These are phyloP conservation scores for Dreissena rostriformis DNA, from an alignment of 1,140 invertebrate genomes.

Conservation along the genomic window DNA sequence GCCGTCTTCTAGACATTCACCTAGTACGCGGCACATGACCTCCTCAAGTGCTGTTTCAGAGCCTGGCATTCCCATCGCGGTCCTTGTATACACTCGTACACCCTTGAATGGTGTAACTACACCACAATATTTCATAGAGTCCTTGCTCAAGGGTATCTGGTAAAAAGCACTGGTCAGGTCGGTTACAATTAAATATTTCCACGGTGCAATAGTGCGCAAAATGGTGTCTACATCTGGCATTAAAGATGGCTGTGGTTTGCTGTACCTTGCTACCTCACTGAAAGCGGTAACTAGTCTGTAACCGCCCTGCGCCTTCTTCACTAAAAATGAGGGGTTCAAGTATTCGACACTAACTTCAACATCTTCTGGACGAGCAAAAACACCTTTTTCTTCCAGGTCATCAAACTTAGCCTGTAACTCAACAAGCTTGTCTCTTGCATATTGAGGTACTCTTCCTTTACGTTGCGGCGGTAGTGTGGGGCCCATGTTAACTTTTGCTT, in stretches of 20 bases:
- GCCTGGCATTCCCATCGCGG: constrained; percentile 64
- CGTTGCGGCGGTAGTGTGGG: constrained; percentile 53
- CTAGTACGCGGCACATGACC: constrained; percentile 59
- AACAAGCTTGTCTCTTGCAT: constrained; percentile 38
- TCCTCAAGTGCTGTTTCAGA: constrained; percentile 62
- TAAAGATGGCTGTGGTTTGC: constrained; percentile 7
- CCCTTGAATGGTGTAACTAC: constrained; percentile 58
- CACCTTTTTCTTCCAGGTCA: neutral
- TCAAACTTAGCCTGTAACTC: constrained; percentile 49
- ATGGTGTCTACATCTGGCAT: constrained; percentile 12
- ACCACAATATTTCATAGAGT: too few relatives aligned
- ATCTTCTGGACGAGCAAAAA: constrained; percentile 24
- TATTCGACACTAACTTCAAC: constrained; percentile 35
- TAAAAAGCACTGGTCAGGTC: constrained; percentile 61
- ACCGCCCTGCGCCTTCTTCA: constrained; percentile 28
- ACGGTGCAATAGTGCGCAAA: constrained; percentile 20
- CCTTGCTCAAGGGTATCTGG: constrained; percentile 54
- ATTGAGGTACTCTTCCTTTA: constrained; percentile 53
- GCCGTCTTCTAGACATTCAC: constrained; percentile 2
- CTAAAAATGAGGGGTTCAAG: constrained; percentile 46
- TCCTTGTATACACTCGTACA: constrained; percentile 52
- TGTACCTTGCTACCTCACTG: neutral
- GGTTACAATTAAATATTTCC: constrained; percentile 47
- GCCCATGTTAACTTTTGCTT: constrained; percentile 62
- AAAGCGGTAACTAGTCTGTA: constrained; percentile 13